A percentile compares a stretch with the other conserved stretches of the same genome.
Conservation (phyloP, 2,888 invertebrate genomes). For the Hermaeophaga mercurialis region DNA sequence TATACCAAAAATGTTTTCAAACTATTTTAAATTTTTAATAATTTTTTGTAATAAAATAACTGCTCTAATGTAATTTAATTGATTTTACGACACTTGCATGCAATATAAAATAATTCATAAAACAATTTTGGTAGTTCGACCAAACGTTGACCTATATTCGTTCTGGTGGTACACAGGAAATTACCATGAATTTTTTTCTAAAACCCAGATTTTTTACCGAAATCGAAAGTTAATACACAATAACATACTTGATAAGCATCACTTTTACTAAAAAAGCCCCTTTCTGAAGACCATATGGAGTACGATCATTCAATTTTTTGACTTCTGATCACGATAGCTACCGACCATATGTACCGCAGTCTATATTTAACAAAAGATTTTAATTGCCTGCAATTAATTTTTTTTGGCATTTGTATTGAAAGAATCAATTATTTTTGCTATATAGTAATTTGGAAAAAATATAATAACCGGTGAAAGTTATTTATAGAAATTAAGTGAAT, state of each 20-base stretch:
- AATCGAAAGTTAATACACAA: background rate
- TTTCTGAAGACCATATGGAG: conserved; percentile 16
- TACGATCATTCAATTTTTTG: conserved; percentile 20
- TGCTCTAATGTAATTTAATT: no score
- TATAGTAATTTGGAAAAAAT: no score
- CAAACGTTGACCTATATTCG: background rate
- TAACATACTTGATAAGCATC: background rate
- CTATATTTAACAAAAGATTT: background rate
- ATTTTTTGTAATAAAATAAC: no score
- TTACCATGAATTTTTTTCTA: background rate
- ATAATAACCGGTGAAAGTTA: no score
- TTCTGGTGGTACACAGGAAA: background rate
- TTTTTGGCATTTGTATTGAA: no score
- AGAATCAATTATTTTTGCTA: no score
- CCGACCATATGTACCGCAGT: background rate
- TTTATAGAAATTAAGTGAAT: no score
- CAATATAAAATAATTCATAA: no score
- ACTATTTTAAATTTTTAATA: no score
- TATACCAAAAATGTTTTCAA: no score
- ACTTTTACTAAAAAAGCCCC: background rate
- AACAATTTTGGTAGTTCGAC: no score
- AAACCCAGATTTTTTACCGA: background rate
- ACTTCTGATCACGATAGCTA: conserved; percentile 12
- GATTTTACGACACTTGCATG: no score
- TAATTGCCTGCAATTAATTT: background rate